Conservation (phyloP, 2,797 vertebrate species). For the Chelonia mydas region DNA sequence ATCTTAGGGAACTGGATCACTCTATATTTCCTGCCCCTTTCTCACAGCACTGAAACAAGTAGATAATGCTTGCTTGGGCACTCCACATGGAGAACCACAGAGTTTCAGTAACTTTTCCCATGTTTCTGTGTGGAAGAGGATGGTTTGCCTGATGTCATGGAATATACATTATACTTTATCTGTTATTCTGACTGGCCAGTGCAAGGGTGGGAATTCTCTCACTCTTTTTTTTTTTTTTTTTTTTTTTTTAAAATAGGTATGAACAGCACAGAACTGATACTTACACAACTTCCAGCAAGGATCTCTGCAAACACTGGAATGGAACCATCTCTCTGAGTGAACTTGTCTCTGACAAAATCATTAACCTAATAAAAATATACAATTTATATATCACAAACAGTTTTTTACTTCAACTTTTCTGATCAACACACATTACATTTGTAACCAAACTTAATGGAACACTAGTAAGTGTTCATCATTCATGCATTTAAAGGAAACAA, state of each 20-base stretch:
- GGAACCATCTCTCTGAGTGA: conserved; percentile 88
- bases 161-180: background rate
- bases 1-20: background rate
- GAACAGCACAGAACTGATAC: conserved; percentile 68
- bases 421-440: conserved; percentile 19
- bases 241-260: background rate
- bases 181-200: background rate
- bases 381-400: conserved; percentile 43
- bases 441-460: conserved; percentile 64
- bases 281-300: conserved; percentile 94
- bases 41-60: background rate
- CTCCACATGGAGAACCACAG: background rate
- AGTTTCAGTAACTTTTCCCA: background rate
- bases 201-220: background rate
- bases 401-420: conserved; percentile 48
- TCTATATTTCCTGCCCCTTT: background rate
- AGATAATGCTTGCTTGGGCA: background rate
- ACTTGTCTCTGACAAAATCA: conserved; percentile 98
- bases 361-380: conserved; percentile 88
- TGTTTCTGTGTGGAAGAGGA: background rate
- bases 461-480: conserved; percentile 55
- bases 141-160: background rate
- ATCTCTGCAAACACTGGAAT: conserved; percentile 91
- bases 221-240: background rate
- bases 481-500: conserved; percentile 63